phyloP scores from a whole-genome alignment of 2,888 invertebrate genomes.

The Pristionchus maxplancki region DNA sequence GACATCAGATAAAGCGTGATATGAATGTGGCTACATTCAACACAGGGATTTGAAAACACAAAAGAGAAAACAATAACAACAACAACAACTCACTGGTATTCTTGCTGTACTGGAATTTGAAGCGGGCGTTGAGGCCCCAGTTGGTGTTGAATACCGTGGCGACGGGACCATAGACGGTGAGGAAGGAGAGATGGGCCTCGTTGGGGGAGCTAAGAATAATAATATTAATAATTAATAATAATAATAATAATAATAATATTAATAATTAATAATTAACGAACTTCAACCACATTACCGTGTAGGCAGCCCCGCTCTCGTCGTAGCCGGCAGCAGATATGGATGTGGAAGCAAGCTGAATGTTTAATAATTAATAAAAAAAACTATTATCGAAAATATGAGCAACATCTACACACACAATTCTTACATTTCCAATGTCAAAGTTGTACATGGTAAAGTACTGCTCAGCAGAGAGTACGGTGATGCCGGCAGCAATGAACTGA shows the following conservation, averaged over 20 bases:
- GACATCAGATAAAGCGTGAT: too few species aligned
- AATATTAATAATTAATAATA: too few species aligned
- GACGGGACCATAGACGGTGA: background rate
- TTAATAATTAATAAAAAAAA: too few species aligned
- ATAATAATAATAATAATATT: too few species aligned
- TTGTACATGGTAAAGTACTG: background rate
- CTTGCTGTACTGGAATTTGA: background rate
- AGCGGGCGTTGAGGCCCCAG: background rate
- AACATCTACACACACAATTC: too few species aligned
- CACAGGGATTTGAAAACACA: too few species aligned
- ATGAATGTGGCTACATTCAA: too few species aligned
- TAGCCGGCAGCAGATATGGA: background rate
- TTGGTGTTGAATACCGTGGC: background rate
- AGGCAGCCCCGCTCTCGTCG: background rate
- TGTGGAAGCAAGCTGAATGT: background rate
- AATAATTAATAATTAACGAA: too few species aligned
- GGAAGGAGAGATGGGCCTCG: background rate
- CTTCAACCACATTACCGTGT: background rate
- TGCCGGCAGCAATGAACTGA: background rate
- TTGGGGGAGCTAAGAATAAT: background rate
- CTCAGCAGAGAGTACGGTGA: conserved; percentile 6
- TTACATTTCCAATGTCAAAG: background rate
- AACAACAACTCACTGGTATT: background rate
- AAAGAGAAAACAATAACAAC: too few species aligned
- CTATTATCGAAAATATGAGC: too few species aligned